Evolutionary conservation across 2,113 vertebrate genomes (phyloP).

Genomic region (Ctenodactylus gundi): DNA sequence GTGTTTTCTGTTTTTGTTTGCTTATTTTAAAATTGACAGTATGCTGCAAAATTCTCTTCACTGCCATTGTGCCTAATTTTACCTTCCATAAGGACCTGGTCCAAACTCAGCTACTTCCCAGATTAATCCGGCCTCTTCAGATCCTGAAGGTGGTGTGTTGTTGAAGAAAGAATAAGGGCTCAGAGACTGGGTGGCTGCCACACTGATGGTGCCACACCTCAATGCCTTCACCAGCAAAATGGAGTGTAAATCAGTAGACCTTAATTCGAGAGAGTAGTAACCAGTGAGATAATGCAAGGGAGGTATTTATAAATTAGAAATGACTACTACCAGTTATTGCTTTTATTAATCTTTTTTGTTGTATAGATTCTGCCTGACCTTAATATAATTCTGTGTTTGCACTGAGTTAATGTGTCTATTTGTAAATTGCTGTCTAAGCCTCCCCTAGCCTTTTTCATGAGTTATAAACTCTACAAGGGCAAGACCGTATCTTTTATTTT

Average conservation of each 20-base stretch:
- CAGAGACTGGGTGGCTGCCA: not conserved
- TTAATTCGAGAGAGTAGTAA: conserved; percentile 39
- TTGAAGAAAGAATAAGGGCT: not conserved
- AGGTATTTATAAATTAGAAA: conserved; percentile 57
- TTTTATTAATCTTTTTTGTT: conserved; percentile 71
- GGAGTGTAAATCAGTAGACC: not conserved
- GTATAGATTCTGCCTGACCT: conserved; percentile 38
- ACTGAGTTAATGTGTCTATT: conserved; percentile 58
- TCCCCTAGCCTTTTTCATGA: conserved; percentile 51
- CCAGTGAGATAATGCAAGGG: not conserved
- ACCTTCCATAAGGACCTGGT: not conserved
- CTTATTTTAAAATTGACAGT: not conserved
- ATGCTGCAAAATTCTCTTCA: not conserved
- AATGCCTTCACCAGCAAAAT: not conserved
- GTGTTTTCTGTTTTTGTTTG: not conserved
- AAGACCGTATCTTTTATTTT: conserved; percentile 36
- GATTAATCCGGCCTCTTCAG: not conserved
- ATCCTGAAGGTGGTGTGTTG: not conserved
- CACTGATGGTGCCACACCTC: not conserved
- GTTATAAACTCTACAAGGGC: conserved; percentile 55
- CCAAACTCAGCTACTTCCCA: not conserved
- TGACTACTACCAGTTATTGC: conserved; percentile 26
- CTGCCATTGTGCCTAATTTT: not conserved
- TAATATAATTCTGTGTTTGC: conserved; percentile 40
- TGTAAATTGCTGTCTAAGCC: conserved; percentile 66